Evolutionary conservation across 2,888 invertebrate species (phyloP), one percentile per base, ranked within the genome.

Genomic region (Hipparchia semele): DNA sequence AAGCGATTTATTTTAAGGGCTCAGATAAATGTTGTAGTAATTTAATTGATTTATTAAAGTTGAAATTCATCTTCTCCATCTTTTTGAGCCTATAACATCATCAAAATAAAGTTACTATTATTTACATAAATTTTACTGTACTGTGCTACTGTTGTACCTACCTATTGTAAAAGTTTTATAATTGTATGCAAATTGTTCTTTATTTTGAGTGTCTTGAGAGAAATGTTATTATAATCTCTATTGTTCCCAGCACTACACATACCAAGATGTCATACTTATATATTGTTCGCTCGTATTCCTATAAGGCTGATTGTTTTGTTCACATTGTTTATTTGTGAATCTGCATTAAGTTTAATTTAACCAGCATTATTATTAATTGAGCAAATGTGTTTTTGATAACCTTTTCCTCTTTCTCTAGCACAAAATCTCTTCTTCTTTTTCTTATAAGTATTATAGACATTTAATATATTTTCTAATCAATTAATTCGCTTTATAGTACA

Each of bases 131-230:
- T 13, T 56, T 67, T 67, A 8, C 9, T 39, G 8, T 56, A 62
- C 49, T n/a, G 7, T 12, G 60, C 62, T 62, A 61, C 39, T 12
- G 33, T 39, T 6, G 12, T 4, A 2, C 8, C 49, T 54, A 12
- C 13, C 68, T 68, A n/a, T 10, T 70, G 68, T 67, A 71, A 69
- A 65, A 73, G 60, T 69, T 68, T 69, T 23, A 60, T 68, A 53
- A 73, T 75, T 75, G 73, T 75, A 75, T 73, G 75, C 66, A 66
- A 75, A 75, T 73, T 53, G 33, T 39, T 49, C n/a, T 70, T 66
- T 5, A 66, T 73, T 75, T 71, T 61, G 64, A 69, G 64, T 68
- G 45, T 46, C 67, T 73, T 69, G 59, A n/a, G 68, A 39, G 65
- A 53, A 69, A 45, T 61, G 53, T 69, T 69, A 69, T 69, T 49